A percentile compares a stretch with the other conserved stretches of the same genome.
Evolutionary conservation across 2,797 vertebrate genomes (phyloP).

Genomic region (Ibycter americanus): DNA sequence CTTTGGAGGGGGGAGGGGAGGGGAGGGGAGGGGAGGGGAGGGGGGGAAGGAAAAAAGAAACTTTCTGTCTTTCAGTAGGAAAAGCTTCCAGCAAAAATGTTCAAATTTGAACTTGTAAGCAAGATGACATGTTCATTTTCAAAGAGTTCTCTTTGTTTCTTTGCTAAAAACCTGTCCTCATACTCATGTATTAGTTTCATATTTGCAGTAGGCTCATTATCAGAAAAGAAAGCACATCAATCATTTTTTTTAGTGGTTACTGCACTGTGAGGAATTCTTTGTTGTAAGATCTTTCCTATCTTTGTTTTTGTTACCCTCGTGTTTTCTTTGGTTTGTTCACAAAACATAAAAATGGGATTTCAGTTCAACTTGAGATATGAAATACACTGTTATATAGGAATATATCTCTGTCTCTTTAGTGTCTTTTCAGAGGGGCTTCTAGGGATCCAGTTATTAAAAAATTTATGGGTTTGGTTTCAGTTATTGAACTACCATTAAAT

Average conservation of each 20-base stretch:
- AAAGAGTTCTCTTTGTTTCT: neutral
- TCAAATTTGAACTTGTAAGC: neutral
- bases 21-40: too few relatives aligned
- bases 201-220: neutral
- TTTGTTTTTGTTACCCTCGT: neutral
- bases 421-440: neutral
- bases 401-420: conserved; percentile 19
- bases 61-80: neutral
- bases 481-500: conserved; percentile 30
- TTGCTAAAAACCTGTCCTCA: neutral
- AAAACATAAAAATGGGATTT: neutral
- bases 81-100: neutral
- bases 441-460: conserved; percentile 22
- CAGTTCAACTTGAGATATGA: neutral
- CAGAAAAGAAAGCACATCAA: neutral
- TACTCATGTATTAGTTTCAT: neutral
- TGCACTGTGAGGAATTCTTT: neutral
- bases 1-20: too few relatives aligned
- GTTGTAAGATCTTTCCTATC: neutral
- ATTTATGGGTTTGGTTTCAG: neutral
- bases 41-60: neutral
- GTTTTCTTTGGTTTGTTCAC: neutral
- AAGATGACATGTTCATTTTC: neutral
- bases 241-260: neutral
- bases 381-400: neutral